Percentiles rank a stretch among this genome's conserved stretches.
phyloP scores from a whole-genome alignment of 2,888 invertebrate genomes.

The Schizaphis graminum region DNA sequence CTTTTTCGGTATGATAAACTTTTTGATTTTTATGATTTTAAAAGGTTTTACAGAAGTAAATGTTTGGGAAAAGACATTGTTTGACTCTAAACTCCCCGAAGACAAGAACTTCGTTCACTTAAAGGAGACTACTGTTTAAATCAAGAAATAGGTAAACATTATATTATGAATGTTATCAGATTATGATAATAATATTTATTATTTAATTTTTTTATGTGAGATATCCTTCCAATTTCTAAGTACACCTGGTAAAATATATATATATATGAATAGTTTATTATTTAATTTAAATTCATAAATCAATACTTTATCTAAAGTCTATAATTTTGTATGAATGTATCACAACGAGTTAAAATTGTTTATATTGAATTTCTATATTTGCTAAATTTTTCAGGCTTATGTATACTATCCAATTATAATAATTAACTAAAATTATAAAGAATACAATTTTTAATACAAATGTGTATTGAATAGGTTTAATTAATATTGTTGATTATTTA shows the following conservation, averaged over 20 bases:
- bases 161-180: background rate
- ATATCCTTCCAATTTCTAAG: background rate
- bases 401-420: background rate
- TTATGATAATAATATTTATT: conserved; percentile 26
- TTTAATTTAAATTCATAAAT: background rate
- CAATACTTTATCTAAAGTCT: background rate
- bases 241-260: background rate
- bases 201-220: background rate
- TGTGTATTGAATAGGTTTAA: background rate
- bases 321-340: background rate
- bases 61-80: conserved; percentile 59
- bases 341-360: background rate
- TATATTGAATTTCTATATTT: background rate
- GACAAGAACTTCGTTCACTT: conserved; percentile 57
- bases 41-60: conserved; percentile 63
- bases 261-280: background rate
- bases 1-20: conserved; percentile 29
- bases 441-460: background rate
- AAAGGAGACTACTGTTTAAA: conserved; percentile 63
- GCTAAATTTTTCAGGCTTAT: background rate
- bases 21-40: conserved; percentile 60
- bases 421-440: background rate
- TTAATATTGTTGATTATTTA: background rate
- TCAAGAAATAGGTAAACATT: conserved; percentile 51
- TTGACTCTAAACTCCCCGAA: conserved; percentile 35